Evolutionary conservation across 1,140 invertebrate species (phyloP).

Genomic region (Drosophila suzukii): DNA sequence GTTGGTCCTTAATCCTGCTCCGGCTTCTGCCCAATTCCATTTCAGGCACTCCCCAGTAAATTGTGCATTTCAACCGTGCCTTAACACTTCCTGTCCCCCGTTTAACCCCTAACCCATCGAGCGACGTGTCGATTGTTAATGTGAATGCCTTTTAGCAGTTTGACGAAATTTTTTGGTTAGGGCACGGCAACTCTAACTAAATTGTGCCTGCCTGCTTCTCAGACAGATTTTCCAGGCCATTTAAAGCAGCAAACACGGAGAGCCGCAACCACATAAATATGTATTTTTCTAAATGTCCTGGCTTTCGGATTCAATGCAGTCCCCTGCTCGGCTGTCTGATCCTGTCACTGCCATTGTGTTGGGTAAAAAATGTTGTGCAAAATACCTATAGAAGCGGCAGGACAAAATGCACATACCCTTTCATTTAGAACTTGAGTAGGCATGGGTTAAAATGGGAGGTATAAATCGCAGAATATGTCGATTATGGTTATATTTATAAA

Average conservation of each 20-base stretch:
- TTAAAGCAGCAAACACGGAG: constrained; percentile 33
- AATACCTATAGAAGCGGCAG: neutral
- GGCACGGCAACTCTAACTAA: constrained; percentile 13
- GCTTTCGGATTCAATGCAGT: constrained; percentile 30
- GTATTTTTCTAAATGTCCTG: constrained; percentile 43
- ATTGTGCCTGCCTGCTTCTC: constrained; percentile 42
- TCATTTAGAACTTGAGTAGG: neutral
- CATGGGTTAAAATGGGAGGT: neutral
- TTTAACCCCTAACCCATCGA: constrained; percentile 3
- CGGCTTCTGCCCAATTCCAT: constrained; percentile 18
- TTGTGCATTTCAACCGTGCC: constrained; percentile 55
- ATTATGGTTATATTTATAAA: no score
- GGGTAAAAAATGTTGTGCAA: constrained; percentile 17
- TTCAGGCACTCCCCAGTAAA: constrained; percentile 28
- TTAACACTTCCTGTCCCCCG: constrained; percentile 14
- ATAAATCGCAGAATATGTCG: no score
- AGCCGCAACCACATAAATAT: constrained; percentile 6
- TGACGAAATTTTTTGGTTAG: constrained; percentile 7
- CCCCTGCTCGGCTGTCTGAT: constrained; percentile 31
- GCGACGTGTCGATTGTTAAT: constrained; percentile 52
- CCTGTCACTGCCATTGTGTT: constrained; percentile 38
- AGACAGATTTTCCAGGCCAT: constrained; percentile 54
- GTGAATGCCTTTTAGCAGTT: constrained; percentile 38
- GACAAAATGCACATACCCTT: neutral
- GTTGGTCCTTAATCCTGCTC: constrained; percentile 15